phyloP scores from a whole-genome alignment of 2,113 vertebrate genomes.

The Nycticorax nycticorax region DNA sequence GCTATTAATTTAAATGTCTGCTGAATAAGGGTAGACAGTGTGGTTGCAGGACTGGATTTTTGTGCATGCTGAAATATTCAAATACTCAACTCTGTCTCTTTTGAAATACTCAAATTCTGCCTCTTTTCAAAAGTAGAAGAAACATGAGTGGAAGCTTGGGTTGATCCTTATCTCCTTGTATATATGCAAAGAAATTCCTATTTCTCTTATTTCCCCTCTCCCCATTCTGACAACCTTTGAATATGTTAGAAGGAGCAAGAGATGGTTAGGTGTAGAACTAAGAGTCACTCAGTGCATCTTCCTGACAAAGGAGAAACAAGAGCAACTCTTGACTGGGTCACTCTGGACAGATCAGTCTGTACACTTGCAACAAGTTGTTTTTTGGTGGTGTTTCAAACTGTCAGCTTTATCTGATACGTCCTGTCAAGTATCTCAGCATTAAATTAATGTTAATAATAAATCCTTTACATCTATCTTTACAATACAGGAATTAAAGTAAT shows the following conservation, averaged over 20 bases:
- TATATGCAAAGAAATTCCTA: not conserved
- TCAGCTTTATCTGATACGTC: not conserved
- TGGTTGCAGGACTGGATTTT: not conserved
- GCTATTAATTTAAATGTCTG: not conserved
- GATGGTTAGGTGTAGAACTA: not conserved
- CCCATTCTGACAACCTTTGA: not conserved
- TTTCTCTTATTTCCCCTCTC: not conserved
- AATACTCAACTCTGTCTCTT: not conserved
- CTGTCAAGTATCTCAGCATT: not conserved
- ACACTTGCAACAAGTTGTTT: not conserved
- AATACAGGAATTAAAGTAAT: not conserved
- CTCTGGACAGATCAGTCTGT: not conserved
- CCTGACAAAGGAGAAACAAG: not conserved
- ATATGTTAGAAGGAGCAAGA: not conserved
- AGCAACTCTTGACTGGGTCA: not conserved
- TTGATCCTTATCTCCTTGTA: not conserved
- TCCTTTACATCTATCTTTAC: not conserved
- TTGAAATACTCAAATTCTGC: not conserved
- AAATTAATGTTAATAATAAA: not conserved
- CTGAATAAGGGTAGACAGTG: not conserved
- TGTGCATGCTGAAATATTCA: not conserved
- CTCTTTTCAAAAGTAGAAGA: slow-evolving; percentile 9
- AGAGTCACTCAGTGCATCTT: not conserved
- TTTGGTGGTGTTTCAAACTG: not conserved
- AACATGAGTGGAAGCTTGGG: not conserved